These are phyloP conservation scores for Etheostoma perlongum DNA, from an alignment of 2,797 vertebrate genomes.

Conservation along the genomic window DNA sequence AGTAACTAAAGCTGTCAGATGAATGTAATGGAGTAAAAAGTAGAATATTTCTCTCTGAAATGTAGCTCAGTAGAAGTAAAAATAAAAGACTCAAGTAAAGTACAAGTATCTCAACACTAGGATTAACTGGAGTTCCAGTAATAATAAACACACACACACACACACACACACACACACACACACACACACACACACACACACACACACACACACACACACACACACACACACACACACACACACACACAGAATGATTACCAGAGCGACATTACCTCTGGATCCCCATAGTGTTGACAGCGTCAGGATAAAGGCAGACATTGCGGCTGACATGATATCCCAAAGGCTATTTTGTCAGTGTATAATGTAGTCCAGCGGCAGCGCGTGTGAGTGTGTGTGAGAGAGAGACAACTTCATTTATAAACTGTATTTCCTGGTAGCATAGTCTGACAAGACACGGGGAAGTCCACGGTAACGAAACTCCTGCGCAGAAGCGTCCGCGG, in stretches of 20 bases:
- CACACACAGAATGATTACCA: not conserved
- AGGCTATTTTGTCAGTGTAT: not conserved
- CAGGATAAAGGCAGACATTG: conserved; percentile 10
- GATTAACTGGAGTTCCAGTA: not conserved
- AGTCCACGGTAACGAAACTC: conserved; percentile 19
- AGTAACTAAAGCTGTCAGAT: too few species aligned
- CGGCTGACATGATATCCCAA: conserved; percentile 12
- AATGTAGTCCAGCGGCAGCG: not conserved
- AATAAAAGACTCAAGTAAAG: too few species aligned
- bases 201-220: too few species aligned
- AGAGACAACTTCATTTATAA: not conserved
- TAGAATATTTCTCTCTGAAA: too few species aligned
- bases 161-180: too few species aligned
- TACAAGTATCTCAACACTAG: too few species aligned
- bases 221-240: too few species aligned
- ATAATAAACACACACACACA: not conserved
- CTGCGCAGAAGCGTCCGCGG: not conserved
- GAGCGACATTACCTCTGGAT: conserved; percentile 24
- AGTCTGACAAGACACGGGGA: not conserved
- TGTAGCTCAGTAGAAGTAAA: too few species aligned
- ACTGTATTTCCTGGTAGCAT: conserved; percentile 30
- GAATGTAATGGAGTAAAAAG: too few species aligned
- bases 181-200: too few species aligned
- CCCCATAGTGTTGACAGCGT: not conserved
- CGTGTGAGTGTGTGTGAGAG: not conserved